phyloP scores from a whole-genome alignment of 2,888 invertebrate species.

The Cataglyphis altisquamis region DNA sequence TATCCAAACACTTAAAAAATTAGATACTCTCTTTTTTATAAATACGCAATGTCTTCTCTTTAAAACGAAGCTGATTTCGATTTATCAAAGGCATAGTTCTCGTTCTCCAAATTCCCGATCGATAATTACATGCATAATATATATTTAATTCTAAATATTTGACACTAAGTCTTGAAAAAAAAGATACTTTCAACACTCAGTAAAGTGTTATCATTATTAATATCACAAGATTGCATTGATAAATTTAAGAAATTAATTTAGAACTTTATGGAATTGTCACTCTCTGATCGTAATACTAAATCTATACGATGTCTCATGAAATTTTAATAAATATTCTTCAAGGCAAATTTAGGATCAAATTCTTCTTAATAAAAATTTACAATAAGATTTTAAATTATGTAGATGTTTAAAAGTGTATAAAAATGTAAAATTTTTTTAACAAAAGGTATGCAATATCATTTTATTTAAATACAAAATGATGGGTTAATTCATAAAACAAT shows the following conservation, averaged over 20 bases:
- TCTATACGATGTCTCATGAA: neutral
- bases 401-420: neutral
- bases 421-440: neutral
- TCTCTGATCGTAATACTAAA: neutral
- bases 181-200: neutral
- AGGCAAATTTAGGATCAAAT: neutral
- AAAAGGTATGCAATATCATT: neutral
- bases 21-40: neutral
- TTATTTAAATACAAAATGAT: neutral
- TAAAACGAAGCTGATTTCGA: neutral
- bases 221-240: neutral
- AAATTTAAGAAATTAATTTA: constrained; percentile 27
- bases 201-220: neutral
- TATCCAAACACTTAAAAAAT: neutral
- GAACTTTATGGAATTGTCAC: neutral
- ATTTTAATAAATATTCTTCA: neutral
- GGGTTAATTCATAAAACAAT: neutral
- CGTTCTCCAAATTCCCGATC: neutral
- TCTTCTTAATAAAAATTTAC: neutral
- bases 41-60: neutral
- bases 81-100: neutral
- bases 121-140: neutral
- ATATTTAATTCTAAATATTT: neutral
- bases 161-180: neutral
- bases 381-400: neutral